Evolutionary conservation across 2,797 vertebrate species (phyloP).

Genomic region (Cyprinella venusta): DNA sequence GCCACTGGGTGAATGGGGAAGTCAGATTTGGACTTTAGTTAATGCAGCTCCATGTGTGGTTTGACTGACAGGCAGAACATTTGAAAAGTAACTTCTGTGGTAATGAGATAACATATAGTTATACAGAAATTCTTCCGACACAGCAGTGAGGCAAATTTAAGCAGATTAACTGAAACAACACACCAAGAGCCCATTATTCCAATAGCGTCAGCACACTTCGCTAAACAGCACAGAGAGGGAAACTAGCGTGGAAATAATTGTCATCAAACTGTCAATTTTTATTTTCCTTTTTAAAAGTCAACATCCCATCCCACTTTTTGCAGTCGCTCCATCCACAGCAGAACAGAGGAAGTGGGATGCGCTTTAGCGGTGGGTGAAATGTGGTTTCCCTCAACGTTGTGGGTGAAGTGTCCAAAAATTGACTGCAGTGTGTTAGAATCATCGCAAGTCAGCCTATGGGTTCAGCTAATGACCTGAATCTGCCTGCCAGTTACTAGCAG

Average conservation of each 20-base stretch:
- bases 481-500: constrained; percentile 13
- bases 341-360: background rate
- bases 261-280: constrained; percentile 43
- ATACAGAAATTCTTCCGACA: background rate
- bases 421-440: constrained; percentile 29
- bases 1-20: background rate
- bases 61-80: constrained; percentile 28
- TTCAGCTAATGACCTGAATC: constrained; percentile 42
- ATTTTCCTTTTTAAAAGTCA: constrained; percentile 15
- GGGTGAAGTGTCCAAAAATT: constrained; percentile 44
- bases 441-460: background rate
- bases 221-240: constrained; percentile 4
- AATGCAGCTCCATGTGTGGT: background rate
- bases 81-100: background rate
- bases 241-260: constrained; percentile 56
- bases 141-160: constrained; percentile 13
- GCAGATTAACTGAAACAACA: constrained; percentile 35
- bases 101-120: constrained; percentile 26
- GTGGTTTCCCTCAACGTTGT: background rate
- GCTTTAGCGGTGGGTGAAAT: constrained; percentile 18
- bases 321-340: background rate
- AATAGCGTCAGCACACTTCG: constrained; percentile 20
- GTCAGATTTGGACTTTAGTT: constrained; percentile 13
- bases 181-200: constrained; percentile 42
- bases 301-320: background rate